phyloP scores from a whole-genome alignment of 2,113 vertebrate species.

The Notiomystis cincta region DNA sequence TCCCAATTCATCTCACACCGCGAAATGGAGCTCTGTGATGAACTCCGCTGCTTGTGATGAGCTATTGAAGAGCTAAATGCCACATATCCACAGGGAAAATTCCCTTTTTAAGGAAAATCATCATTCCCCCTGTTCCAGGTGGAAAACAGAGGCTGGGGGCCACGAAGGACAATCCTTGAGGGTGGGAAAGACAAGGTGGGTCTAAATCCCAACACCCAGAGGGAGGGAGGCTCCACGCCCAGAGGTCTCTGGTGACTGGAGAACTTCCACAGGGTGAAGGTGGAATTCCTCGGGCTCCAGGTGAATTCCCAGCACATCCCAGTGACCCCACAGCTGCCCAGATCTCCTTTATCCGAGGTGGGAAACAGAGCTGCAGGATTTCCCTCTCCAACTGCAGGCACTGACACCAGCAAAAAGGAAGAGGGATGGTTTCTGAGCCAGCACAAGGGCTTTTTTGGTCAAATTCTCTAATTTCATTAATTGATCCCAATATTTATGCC shows the following conservation, averaged over 20 bases:
- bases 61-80: background rate
- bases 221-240: background rate
- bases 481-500: conserved; percentile 66
- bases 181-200: background rate
- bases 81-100: background rate
- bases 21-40: accelerated
- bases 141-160: background rate
- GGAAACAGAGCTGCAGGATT: accelerated
- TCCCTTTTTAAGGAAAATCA: background rate
- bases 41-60: accelerated
- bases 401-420: background rate
- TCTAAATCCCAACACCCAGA: background rate
- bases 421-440: conserved; percentile 44
- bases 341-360: accelerated
- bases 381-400: background rate
- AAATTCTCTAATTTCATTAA: conserved; percentile 60
- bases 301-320: background rate
- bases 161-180: accelerated
- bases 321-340: background rate
- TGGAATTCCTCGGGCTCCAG: background rate
- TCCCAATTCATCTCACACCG: background rate
- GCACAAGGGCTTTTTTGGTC: conserved; percentile 44
- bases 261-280: accelerated
- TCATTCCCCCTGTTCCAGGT: background rate
- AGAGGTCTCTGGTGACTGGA: too few species aligned